Conservation (phyloP, 2,797 vertebrate species). For the Paramormyrops hopkinsi region DNA sequence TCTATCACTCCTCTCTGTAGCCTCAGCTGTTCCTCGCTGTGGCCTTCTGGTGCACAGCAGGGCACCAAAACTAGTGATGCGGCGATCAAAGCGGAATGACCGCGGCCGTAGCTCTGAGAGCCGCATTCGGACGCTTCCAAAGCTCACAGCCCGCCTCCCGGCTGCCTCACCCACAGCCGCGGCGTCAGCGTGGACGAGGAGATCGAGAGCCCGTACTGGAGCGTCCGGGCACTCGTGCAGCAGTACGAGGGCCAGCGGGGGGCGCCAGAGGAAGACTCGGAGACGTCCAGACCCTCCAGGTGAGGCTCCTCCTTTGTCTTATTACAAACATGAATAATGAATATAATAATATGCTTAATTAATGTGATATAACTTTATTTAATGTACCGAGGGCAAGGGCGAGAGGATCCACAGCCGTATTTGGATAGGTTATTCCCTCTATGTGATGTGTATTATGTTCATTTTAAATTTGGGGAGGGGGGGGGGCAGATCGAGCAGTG, state of each 20-base stretch:
- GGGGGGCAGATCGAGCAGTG: background rate
- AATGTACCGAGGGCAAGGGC: background rate
- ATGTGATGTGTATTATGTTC: background rate
- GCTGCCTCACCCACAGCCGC: slow-evolving; percentile 42
- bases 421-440: background rate
- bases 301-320: slow-evolving; percentile 43
- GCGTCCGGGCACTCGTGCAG: slow-evolving; percentile 84
- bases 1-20: background rate
- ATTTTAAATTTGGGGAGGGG: background rate
- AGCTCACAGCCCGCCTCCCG: background rate
- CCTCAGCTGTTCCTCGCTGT: background rate
- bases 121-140: background rate
- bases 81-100: background rate
- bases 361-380: background rate
- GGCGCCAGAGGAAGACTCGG: slow-evolving; percentile 48
- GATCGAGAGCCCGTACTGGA: slow-evolving; percentile 74
- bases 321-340: background rate
- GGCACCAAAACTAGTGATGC: background rate
- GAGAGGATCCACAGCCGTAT: background rate
- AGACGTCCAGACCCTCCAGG: slow-evolving; percentile 59
- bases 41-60: background rate
- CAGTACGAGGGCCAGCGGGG: slow-evolving; percentile 80
- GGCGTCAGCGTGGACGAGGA: slow-evolving; percentile 69
- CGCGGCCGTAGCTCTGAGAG: background rate
- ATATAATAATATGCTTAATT: background rate